Evolutionary conservation across 2,888 invertebrate genomes (phyloP), one percentile per base, ranked within the genome.

Genomic region (Diaperis boleti): DNA sequence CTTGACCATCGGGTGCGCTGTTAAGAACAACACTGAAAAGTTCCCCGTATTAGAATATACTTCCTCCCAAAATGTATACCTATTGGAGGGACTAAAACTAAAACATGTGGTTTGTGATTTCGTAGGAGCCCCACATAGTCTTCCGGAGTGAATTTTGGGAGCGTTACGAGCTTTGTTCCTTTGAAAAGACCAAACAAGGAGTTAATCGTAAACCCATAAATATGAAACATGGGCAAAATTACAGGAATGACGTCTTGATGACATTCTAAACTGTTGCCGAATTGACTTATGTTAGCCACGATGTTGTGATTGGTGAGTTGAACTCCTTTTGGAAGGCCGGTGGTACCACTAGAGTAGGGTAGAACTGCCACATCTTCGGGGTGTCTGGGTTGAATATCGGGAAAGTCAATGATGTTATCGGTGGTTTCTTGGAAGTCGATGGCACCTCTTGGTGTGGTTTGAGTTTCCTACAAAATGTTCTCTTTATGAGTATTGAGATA

Each of bases 271-370:
- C 68, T 61, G 13, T 69, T 67, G 10, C 35, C 35, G 6, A 68
- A 17, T 64, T 75, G 71, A 15, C 39, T 39, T 1, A 71, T 10
- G 65, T 74, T 72, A 8, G 74, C 50, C 13, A 74, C 64, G 14
- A 70, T 69, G 49, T 75, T 75, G 39, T 63, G 72, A 45, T 72
- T 69, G 0, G 87, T 85, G 1, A 91, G 81, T 71, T 87, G 84
- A 0, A 92, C 91, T 1, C 90, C 91, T 81, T 92, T 92, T 0
- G 92, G 90, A 50, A 90, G 64, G 0, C 95, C 95, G 0, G 94
- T 95, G 0, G 95, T 95, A 1, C 92, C 92, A 77, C 93, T 93
- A 1, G 93, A 94, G 78, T 91, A 94, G 0, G 92, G 93, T 73
- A 94, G 80, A 35, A 90, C 79, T 0, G 86, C 86, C 3, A 88